These are phyloP conservation scores for Aurelia aurita complex sp. Pacific DNA, from an alignment of 30 jellyfish, hydroid and myxozoan species.

Conservation along the genomic window DNA sequence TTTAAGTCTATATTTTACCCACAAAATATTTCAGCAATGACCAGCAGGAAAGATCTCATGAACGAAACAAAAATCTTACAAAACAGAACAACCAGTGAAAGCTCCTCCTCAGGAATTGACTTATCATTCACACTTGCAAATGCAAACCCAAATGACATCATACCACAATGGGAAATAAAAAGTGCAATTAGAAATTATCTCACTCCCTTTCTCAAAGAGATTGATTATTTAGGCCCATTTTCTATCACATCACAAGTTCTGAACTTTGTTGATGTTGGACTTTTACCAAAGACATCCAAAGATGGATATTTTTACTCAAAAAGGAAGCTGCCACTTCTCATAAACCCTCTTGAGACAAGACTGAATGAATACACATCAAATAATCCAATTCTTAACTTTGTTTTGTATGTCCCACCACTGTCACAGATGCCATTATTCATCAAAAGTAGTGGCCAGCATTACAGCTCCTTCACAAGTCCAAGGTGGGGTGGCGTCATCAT, in stretches of 20 bases:
- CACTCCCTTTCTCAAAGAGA: constrained; percentile 42
- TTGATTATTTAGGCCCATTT: constrained; percentile 68
- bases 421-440: constrained; percentile 70
- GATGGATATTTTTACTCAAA: constrained; percentile 56
- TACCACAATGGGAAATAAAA: constrained; percentile 76
- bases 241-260: constrained; percentile 77
- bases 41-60: background rate
- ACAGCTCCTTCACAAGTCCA: constrained; percentile 72
- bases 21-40: background rate
- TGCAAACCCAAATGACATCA: constrained; percentile 69
- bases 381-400: constrained; percentile 62
- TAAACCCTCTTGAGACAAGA: constrained; percentile 84
- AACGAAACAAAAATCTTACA: background rate
- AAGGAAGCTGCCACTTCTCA: constrained; percentile 64
- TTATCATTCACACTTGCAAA: constrained; percentile 78
- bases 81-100: background rate
- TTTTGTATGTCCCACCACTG: constrained; percentile 74
- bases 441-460: background rate
- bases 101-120: constrained; percentile 67
- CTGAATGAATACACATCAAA: constrained; percentile 75
- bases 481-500: constrained; percentile 93
- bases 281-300: constrained; percentile 31
- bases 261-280: constrained; percentile 79
- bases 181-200: constrained; percentile 27
- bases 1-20: too few relatives aligned